These are phyloP conservation scores for Trichonephila inaurata DNA, from an alignment of 1,140 invertebrate species.

Conservation along the genomic window DNA sequence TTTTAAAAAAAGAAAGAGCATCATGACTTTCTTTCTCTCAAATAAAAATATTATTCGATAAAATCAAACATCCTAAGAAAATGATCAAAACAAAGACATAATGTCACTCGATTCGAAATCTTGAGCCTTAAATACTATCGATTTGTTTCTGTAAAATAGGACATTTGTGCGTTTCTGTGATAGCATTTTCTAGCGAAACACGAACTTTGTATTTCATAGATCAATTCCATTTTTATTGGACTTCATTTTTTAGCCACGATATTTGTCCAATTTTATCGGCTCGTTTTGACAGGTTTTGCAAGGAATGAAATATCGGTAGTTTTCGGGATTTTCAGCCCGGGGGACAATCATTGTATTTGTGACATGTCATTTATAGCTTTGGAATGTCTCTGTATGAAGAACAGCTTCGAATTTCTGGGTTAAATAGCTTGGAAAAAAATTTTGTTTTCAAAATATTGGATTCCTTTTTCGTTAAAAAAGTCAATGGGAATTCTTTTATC, in stretches of 20 bases:
- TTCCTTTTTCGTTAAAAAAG: neutral
- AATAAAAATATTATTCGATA: too few species aligned
- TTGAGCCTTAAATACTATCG: neutral
- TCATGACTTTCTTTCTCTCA: too few species aligned
- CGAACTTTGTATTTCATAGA: constrained; percentile 29
- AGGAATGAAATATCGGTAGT: constrained; percentile 17
- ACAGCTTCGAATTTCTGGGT: neutral
- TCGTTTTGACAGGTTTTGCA: constrained; percentile 3
- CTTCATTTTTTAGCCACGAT: neutral
- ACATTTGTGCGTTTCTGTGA: neutral
- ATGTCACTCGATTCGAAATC: neutral
- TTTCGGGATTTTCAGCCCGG: neutral
- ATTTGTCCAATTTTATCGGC: constrained; percentile 21
- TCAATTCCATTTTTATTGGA: neutral
- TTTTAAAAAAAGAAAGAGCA: too few species aligned
- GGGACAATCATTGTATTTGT: neutral
- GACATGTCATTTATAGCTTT: neutral
- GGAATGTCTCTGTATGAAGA: neutral
- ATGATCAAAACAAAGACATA: too few species aligned
- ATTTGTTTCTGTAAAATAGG: neutral
- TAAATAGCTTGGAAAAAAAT: neutral
- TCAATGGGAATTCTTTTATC: too few species aligned
- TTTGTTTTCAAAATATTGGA: neutral
- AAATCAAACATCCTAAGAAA: too few species aligned
- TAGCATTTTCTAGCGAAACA: neutral